Evolutionary conservation across 2,888 invertebrate genomes (phyloP).

Genomic region (Pyrocoelia pectoralis): DNA sequence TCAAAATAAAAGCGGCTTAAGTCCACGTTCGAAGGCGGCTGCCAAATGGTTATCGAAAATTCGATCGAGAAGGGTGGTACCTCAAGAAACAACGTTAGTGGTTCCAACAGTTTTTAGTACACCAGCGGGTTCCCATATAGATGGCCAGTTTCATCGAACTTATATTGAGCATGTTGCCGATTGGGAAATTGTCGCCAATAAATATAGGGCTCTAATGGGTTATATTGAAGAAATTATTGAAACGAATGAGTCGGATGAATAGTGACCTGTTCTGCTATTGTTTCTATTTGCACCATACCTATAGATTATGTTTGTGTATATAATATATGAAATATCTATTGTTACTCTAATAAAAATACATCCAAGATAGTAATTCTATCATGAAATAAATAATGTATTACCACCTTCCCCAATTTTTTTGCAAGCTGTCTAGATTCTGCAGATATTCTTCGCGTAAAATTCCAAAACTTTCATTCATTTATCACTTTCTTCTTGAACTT

Average conservation of each 20-base stretch:
- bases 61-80: conserved; percentile 78
- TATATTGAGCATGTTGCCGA: conserved; percentile 90
- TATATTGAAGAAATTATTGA: conserved; percentile 65
- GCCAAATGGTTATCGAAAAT: conserved; percentile 90
- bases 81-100: conserved; percentile 79
- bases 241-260: conserved; percentile 49
- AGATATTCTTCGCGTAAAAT: too few species aligned
- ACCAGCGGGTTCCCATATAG: conserved; percentile 85
- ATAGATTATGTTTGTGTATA: background rate
- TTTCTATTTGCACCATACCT: background rate
- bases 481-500: too few species aligned
- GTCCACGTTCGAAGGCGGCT: conserved; percentile 85
- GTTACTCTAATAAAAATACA: too few species aligned
- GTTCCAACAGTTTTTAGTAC: conserved; percentile 82
- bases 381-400: too few species aligned
- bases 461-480: too few species aligned
- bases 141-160: conserved; percentile 76
- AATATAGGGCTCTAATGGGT: conserved; percentile 80
- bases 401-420: too few species aligned
- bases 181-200: conserved; percentile 90
- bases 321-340: too few species aligned
- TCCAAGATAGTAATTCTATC: too few species aligned
- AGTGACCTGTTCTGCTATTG: conserved; percentile 17
- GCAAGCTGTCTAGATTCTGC: too few species aligned
- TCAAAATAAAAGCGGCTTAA: conserved; percentile 72